These are phyloP conservation scores for Helarctos malayanus DNA, from an alignment of 2,797 vertebrate species.

Conservation along the genomic window DNA sequence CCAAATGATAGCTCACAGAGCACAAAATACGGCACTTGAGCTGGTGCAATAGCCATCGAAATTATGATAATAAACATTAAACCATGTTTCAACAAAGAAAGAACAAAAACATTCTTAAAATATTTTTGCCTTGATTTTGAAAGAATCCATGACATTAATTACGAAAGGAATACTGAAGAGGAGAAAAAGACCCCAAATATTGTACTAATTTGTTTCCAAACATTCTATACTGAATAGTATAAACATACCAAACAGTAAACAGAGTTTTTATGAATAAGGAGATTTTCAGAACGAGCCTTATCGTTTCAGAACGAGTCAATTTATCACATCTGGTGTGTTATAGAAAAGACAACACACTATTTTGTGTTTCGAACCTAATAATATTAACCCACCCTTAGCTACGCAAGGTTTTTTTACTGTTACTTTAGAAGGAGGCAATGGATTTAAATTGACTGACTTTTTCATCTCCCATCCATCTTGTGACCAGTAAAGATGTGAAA, in stretches of 20 bases:
- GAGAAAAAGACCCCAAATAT: not conserved
- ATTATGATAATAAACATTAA: constrained; percentile 86
- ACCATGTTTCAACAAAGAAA: constrained; percentile 81
- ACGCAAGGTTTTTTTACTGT: not conserved
- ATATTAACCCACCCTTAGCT: not conserved
- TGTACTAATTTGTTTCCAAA: constrained; percentile 77
- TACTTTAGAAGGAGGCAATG: not conserved
- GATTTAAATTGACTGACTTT: not conserved
- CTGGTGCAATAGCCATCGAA: constrained; percentile 79
- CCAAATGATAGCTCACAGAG: constrained; percentile 81
- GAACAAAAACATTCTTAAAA: constrained; percentile 72
- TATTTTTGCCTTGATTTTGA: constrained; percentile 75
- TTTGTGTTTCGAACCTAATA: constrained; percentile 2
- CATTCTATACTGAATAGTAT: not conserved
- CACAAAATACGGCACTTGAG: constrained; percentile 81
- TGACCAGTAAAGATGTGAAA: not conserved
- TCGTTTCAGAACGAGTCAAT: not conserved
- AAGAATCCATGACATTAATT: constrained; percentile 75
- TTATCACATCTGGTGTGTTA: not conserved
- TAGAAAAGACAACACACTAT: not conserved
- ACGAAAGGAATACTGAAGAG: constrained; percentile 63
- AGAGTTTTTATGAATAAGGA: constrained; percentile 44
- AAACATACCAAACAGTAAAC: constrained; percentile 55
- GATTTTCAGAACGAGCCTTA: not conserved
- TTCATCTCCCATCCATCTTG: not conserved